phyloP scores from a whole-genome alignment of 2,888 invertebrate species.

The Volucella inflata region DNA sequence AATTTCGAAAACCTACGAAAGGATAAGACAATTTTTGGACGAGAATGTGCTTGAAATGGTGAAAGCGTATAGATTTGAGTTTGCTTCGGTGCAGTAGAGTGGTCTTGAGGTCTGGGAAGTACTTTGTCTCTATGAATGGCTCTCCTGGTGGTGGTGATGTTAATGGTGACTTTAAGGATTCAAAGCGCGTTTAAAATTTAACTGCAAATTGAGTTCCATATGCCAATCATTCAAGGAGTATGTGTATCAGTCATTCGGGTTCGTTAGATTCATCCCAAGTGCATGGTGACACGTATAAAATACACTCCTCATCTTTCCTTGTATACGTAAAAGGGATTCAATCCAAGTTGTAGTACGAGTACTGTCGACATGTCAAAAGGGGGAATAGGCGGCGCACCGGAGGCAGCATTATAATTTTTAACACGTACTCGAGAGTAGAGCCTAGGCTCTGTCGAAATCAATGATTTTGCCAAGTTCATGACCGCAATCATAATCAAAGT shows the following conservation, averaged over 20 bases:
- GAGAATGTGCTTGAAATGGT: constrained; percentile 25
- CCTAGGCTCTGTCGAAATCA: constrained; percentile 74
- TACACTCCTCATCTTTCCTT: neutral
- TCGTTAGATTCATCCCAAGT: constrained; percentile 63
- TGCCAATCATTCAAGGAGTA: constrained; percentile 66
- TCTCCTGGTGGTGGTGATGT: neutral
- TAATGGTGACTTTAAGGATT: constrained; percentile 55
- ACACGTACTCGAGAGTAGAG: constrained; percentile 71
- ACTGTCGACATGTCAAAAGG: constrained; percentile 65
- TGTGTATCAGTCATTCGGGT: constrained; percentile 70
- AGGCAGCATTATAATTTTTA: constrained; percentile 66
- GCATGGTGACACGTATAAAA: constrained; percentile 32
- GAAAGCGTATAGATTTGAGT: constrained; percentile 42
- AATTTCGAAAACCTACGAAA: constrained; percentile 58
- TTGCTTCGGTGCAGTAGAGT: constrained; percentile 2
- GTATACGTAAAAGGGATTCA: constrained; percentile 51
- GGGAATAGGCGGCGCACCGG: neutral
- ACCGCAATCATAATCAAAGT: constrained; percentile 75
- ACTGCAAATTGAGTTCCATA: constrained; percentile 75
- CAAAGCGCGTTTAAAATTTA: constrained; percentile 73
- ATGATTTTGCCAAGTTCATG: constrained; percentile 75
- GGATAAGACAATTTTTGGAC: constrained; percentile 35
- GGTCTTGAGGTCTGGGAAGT: neutral
- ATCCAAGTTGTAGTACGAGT: constrained; percentile 38
- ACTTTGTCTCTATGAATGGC: constrained; percentile 32